Base-by-base conservation (phyloP, 2,113 vertebrate species). In the Lipophrys pholis region DNA sequence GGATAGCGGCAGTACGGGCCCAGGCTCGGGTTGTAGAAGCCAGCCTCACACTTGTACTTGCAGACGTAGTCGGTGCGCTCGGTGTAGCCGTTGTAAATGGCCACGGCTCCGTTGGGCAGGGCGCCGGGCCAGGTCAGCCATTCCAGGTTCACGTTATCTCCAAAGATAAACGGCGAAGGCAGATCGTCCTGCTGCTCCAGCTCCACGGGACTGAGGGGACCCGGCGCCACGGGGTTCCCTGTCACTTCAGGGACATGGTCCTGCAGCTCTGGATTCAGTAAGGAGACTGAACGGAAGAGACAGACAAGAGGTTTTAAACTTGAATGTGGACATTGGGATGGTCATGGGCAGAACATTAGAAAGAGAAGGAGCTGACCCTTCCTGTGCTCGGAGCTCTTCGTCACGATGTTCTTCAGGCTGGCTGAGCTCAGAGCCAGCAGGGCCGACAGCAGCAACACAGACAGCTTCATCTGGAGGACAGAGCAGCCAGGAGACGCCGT, bases 1-100 rank as follows among this genome's bases (percentile, higher is more conserved):
- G 94, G 90, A 62, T 94, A 94, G 16, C 89, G 87, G 38, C 94
- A 94, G 81, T 92, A 91, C 0, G 92, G 90, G 5, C 93, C 93
- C 61, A 91, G 77, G 67, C 2, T 84, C 1, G 91, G 90, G 5
- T 80, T 91, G 83, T 94, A 94, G 63, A 93, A 94, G 6, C 94
- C 94, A 1, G 92, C 87, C 52, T 92, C 88, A 4, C 92, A 94
- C 58, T 82, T 73, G 69, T 81, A 91, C 36, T 90, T 90, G 87
- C 94, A 94, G 69, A 94, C 79, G 38, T 92, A 92, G 86, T 94
- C 94, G 0, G 78, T 86, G 6, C 93, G 90, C 58, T 87, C 12
- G 0, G 90, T 84, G 76, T 94, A 93, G 35, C 90, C 69, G 48
- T 94, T 94, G 83, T 93, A 94, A 74, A 94, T 91, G 7, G 85